Percentiles rank a stretch among this genome's conserved stretches.
These are phyloP conservation scores for Margarornis squamiger DNA, from an alignment of 2,797 vertebrate genomes.

Conservation along the genomic window DNA sequence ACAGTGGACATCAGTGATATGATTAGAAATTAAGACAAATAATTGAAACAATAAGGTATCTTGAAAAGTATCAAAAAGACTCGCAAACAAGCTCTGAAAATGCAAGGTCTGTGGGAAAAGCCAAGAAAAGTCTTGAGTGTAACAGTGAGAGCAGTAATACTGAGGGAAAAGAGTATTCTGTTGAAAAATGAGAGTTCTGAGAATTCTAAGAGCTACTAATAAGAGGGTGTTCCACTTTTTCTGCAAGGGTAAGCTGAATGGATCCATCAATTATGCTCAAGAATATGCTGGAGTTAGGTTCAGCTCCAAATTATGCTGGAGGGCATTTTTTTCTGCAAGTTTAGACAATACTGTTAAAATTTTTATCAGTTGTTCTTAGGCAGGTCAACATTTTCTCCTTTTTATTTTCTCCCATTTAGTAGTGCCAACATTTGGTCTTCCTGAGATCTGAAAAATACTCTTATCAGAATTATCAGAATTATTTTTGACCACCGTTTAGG, in stretches of 20 bases:
- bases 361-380: neutral
- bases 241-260: neutral
- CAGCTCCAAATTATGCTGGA: neutral
- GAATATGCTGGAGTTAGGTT: neutral
- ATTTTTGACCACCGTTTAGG: neutral
- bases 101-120: neutral
- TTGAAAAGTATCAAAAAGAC: neutral
- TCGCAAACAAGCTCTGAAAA: neutral
- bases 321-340: neutral
- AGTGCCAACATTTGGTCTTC: constrained; percentile 17
- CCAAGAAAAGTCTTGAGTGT: neutral
- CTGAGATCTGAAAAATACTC: neutral
- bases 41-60: neutral
- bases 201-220: neutral
- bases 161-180: neutral
- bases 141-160: neutral
- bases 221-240: neutral
- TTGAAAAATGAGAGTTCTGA: neutral
- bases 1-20: neutral
- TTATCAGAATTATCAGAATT: constrained; percentile 21
- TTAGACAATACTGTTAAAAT: neutral
- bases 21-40: neutral
- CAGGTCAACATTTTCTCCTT: neutral
- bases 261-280: neutral
- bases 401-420: neutral